Evolutionary conservation across 2,797 vertebrate species (phyloP).

Genomic region (Tenualosa thibaudeaui): DNA sequence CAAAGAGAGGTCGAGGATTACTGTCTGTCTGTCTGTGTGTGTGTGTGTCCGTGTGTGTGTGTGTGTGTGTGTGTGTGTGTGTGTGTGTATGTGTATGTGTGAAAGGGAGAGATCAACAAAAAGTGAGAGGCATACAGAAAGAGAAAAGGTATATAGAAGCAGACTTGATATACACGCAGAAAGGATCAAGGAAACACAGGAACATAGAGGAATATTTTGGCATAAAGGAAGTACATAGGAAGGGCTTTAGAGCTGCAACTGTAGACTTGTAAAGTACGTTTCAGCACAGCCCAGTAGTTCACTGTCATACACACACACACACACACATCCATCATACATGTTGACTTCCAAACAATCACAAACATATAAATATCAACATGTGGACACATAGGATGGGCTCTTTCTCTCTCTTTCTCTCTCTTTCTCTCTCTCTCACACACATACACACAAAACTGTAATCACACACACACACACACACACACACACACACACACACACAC

Average conservation of each 20-base stretch:
- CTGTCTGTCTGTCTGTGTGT: neutral
- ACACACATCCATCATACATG: neutral
- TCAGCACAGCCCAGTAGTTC: neutral
- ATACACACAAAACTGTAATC: neutral
- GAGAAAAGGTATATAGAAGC: neutral
- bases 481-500: neutral
- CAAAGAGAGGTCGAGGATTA: neutral
- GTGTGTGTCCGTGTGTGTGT: neutral
- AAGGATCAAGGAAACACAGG: neutral
- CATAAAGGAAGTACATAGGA: neutral
- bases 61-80: slow-evolving; percentile 16
- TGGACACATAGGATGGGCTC: too few relatives aligned
- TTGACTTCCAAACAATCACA: too few relatives aligned
- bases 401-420: too few relatives aligned
- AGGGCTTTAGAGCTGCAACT: neutral
- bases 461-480: neutral
- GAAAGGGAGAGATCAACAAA: neutral
- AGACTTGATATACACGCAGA: neutral
- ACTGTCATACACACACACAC: neutral
- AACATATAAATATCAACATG: too few relatives aligned
- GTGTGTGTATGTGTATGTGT: slow-evolving; percentile 3
- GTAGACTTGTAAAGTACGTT: neutral
- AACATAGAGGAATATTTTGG: neutral
- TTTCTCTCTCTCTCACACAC: neutral
- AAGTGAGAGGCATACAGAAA: neutral